A percentile compares a stretch with the other conserved stretches of the same genome.
Conservation (phyloP, 2,888 invertebrate species). For the Mactromeris polynyma region DNA sequence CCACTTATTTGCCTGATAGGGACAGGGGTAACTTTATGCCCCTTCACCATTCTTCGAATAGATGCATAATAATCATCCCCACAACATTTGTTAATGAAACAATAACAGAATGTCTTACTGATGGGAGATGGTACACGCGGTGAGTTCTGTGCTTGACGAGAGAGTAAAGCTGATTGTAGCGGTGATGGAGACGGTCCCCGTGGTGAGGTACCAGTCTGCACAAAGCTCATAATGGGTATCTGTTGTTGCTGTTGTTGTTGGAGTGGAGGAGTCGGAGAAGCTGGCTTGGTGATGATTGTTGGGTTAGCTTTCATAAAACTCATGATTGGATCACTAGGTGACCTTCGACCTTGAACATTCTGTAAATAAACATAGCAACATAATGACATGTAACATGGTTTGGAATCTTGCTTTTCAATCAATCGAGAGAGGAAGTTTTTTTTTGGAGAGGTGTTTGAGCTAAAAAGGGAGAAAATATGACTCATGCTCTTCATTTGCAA, state of each 20-base stretch:
- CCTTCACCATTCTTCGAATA: too few species aligned
- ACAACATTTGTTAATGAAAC: not conserved
- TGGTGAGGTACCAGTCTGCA: constrained; percentile 75
- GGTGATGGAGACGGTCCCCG: constrained; percentile 74
- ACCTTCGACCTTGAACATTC: constrained; percentile 41
- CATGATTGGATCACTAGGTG: constrained; percentile 78
- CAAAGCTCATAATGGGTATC: constrained; percentile 63
- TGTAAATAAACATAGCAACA: not conserved
- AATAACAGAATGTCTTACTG: constrained; percentile 78
- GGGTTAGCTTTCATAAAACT: constrained; percentile 85
- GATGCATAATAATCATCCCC: not conserved
- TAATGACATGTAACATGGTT: too few species aligned
- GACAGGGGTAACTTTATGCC: too few species aligned
- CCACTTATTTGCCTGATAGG: too few species aligned
- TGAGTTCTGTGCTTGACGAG: constrained; percentile 77
- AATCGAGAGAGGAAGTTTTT: too few species aligned
- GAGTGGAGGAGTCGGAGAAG: constrained; percentile 82
- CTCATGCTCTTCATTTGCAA: too few species aligned
- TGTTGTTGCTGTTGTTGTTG: constrained; percentile 57
- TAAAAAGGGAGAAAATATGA: too few species aligned
- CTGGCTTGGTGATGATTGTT: constrained; percentile 84
- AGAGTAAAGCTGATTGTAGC: constrained; percentile 71
- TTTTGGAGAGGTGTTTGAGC: too few species aligned
- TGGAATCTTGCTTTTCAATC: too few species aligned
- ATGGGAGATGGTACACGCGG: constrained; percentile 85